Percentiles rank a stretch among this genome's conserved stretches.
Evolutionary conservation across 1,140 invertebrate species (phyloP).

Genomic region (Brachionus rubens): DNA sequence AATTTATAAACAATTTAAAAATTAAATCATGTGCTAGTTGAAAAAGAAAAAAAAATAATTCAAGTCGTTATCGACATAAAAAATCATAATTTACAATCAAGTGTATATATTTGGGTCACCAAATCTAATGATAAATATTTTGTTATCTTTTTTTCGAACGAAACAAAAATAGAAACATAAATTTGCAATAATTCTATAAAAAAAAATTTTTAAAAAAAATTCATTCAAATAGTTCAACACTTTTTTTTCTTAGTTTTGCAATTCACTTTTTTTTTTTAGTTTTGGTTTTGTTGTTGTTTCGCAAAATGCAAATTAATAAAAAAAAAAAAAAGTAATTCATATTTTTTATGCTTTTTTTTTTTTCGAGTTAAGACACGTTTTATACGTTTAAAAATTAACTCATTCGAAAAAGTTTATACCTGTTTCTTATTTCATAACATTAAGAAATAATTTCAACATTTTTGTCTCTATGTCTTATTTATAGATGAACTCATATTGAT

Average conservation of each 20-base stretch:
- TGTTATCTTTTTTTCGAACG: background rate
- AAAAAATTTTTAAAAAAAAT: too few species aligned
- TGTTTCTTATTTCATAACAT: too few species aligned
- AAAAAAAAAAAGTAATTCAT: background rate
- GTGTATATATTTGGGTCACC: constrained; percentile 1
- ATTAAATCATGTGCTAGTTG: background rate
- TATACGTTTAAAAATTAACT: background rate
- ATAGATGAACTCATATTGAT: background rate
- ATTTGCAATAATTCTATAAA: too few species aligned
- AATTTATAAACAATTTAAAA: too few species aligned
- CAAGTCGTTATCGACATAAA: background rate
- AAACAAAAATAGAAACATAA: too few species aligned
- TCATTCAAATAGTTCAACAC: too few species aligned
- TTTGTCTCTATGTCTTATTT: background rate
- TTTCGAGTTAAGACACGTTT: constrained; percentile 19
- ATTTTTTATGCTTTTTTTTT: constrained; percentile 30
- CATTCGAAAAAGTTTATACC: too few species aligned
- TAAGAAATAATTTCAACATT: too few species aligned
- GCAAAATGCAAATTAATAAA: constrained; percentile 26
- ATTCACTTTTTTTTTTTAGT: too few species aligned
- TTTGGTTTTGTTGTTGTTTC: too few species aligned
- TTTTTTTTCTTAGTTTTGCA: too few species aligned
- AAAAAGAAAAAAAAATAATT: too few species aligned
- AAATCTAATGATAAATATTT: background rate
- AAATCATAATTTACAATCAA: background rate